phyloP scores from a whole-genome alignment of 2,888 invertebrate species.

The Dicroscelio sp. region DNA sequence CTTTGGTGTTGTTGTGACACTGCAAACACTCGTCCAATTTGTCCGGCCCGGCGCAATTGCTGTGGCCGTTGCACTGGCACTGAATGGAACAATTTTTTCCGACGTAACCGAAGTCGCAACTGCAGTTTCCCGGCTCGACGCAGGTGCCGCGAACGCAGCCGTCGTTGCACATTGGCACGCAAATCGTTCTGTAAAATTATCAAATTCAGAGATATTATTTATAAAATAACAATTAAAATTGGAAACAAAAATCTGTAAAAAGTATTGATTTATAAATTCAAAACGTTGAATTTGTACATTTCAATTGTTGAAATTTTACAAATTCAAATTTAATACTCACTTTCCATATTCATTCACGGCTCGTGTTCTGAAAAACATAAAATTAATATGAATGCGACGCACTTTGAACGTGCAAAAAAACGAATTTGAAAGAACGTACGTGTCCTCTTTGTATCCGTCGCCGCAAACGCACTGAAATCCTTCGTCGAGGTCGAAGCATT shows the following conservation, averaged over 20 bases:
- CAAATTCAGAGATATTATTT: no score
- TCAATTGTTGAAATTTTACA: background rate
- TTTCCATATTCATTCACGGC: constrained; percentile 89
- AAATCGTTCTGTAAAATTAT: constrained; percentile 90
- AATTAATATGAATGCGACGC: background rate
- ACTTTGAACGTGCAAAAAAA: background rate
- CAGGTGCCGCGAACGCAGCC: constrained; percentile 97
- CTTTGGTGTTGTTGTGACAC: constrained; percentile 98
- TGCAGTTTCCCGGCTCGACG: constrained; percentile 96
- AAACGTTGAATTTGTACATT: no score
- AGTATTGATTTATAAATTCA: no score
- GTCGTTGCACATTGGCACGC: constrained; percentile 96
- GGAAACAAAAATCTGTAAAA: background rate
- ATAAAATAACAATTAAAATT: no score
- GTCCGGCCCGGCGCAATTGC: constrained; percentile 97
- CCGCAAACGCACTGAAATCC: constrained; percentile 98
- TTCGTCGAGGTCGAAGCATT: constrained; percentile 96
- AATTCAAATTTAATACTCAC: constrained; percentile 71
- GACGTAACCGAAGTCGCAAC: constrained; percentile 98
- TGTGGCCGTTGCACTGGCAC: constrained; percentile 98
- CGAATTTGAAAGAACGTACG: constrained; percentile 91
- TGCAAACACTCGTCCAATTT: constrained; percentile 95
- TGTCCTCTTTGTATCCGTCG: constrained; percentile 93
- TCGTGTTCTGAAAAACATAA: constrained; percentile 85
- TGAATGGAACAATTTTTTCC: constrained; percentile 98